Evolutionary conservation across 2,797 vertebrate species (phyloP), one percentile per base, ranked within the genome.

Genomic region (Epinephelus awoara): DNA sequence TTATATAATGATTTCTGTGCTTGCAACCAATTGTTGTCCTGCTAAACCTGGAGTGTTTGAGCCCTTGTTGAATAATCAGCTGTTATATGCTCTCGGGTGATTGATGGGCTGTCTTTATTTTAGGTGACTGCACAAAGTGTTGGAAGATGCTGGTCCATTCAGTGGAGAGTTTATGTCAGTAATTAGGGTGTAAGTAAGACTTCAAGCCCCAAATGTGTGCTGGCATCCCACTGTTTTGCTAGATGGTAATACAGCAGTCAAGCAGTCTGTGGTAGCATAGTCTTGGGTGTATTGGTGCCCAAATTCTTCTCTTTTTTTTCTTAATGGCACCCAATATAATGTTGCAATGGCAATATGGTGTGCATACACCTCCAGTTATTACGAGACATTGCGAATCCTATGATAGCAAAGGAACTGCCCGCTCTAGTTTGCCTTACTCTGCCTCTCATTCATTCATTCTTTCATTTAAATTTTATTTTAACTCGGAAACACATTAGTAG

Each of bases 61-160:
- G 50, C 19, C 47, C 4, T 49, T 58, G 17, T 25, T 9, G 10
- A 34, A 34, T 0, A 34, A 34, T 77, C 69, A 68, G 23, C 52
- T 66, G 15, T 81, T 73, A 77, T 77, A 66, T 66, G 56, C 69
- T 25, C 19, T 50, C 54, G 4, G 47, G 25, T 63, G 55, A 17
- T 14, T n/a, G 23, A 0, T 49, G 8, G 42, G 23, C 38, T 67
- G 42, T 66, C 19, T 75, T 77, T 61, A 64, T 77, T 86, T 82
- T 82, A 56, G 78, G 25, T 78, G 49, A 34, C 14, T 17, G 12
- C 42, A 42, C 66, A 49, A 64, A 23, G 40, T 10, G 23, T 57
- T 70, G 25, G 11, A 69, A 19, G 47, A 38, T 61, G 57, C 67
- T 42, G 59, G 23, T 63, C 29, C 51, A 59, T 68, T 51, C 25